These are phyloP conservation scores for Lipophrys pholis DNA, from an alignment of 2,113 vertebrate species.

Conservation along the genomic window DNA sequence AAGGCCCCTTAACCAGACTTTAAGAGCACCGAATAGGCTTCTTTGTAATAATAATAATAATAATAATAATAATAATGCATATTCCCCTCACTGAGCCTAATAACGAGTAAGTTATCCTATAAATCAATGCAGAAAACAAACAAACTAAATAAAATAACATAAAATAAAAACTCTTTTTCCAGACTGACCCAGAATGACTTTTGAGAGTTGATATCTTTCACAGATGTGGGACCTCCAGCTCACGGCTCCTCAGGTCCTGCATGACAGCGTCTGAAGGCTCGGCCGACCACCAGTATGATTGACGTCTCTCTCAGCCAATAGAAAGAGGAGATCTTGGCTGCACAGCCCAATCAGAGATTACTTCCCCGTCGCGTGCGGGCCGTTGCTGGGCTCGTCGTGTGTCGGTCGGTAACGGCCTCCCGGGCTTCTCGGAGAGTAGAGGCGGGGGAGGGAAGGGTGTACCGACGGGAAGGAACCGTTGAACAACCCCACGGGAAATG, in stretches of 20 bases:
- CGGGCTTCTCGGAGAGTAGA: neutral
- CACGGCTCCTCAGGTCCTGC: neutral
- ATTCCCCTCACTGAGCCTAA: neutral
- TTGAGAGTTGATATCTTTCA: conserved; percentile 6
- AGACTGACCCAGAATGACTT: conserved; percentile 11
- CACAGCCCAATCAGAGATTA: conserved; percentile 53
- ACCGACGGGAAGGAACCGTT: neutral
- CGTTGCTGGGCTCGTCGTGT: conserved; percentile 11
- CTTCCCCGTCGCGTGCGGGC: conserved; percentile 22
- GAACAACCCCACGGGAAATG: conserved; percentile 63
- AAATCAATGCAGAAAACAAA: too few species aligned
- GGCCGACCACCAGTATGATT: conserved; percentile 25
- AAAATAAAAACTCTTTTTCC: too few species aligned
- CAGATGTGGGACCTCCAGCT: neutral
- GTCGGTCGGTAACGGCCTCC: neutral
- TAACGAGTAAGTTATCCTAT: too few species aligned
- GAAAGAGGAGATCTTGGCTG: neutral
- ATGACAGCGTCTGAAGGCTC: conserved; percentile 36
- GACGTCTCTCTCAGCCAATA: conserved; percentile 45
- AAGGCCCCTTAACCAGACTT: too few species aligned
- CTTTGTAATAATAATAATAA: too few species aligned
- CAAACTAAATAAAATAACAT: too few species aligned
- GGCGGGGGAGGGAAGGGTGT: conserved; percentile 28
- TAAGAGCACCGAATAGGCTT: too few species aligned
- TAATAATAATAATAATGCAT: too few species aligned